A percentile compares a stretch with the other conserved stretches of the same genome.
phyloP scores from a whole-genome alignment of 2,797 vertebrate species.

The Eulemur mongoz region DNA sequence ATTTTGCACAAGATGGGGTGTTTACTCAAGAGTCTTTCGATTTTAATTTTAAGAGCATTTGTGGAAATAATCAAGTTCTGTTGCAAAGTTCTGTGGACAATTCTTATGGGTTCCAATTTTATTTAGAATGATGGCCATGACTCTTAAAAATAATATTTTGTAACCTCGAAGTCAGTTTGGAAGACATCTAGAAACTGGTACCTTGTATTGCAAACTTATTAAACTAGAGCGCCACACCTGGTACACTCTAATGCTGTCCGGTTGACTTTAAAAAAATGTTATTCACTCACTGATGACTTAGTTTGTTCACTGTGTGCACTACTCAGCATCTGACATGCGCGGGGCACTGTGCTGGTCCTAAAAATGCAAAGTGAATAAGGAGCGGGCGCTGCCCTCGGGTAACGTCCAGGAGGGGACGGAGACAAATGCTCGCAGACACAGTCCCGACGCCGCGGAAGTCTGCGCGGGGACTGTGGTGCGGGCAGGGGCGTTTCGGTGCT shows the following conservation, averaged over 20 bases:
- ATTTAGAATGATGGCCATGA: not conserved
- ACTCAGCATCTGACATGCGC: fast-evolving
- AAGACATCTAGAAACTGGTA: not conserved
- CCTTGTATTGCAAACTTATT: not conserved
- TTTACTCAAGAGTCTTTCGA: not conserved
- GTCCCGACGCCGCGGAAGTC: fast-evolving
- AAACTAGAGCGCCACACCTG: not conserved
- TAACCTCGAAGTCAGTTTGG: not conserved
- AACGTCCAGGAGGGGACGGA: fast-evolving
- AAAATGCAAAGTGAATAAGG: not conserved
- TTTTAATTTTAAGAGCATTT: not conserved
- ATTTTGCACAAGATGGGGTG: not conserved
- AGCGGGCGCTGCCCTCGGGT: fast-evolving
- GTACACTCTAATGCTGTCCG: not conserved
- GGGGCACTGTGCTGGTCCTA: not conserved
- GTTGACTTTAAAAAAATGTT: not conserved
- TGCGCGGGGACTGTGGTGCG: fast-evolving
- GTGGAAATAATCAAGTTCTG: not conserved
- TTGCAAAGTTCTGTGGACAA: not conserved
- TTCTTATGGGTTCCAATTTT: not conserved
- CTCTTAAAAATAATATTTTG: not conserved
- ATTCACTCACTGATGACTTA: not conserved
- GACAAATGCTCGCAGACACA: fast-evolving
- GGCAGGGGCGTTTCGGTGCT: fast-evolving
- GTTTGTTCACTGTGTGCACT: fast-evolving